Conservation (phyloP, 1,140 invertebrate species). For the Drosophila lowei region DNA sequence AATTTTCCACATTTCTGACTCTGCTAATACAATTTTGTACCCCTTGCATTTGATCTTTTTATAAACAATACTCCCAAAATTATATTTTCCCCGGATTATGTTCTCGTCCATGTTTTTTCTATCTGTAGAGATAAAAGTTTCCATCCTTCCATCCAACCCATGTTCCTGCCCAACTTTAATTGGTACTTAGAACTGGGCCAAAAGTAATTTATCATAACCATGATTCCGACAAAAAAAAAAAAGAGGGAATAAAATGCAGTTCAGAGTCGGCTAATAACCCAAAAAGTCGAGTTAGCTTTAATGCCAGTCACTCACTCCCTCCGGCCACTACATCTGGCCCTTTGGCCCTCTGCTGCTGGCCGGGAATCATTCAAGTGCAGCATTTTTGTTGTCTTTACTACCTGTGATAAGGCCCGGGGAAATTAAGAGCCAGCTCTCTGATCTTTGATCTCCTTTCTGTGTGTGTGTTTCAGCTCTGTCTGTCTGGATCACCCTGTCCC, state of each 20-base stretch:
- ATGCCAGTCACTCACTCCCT: slow-evolving; percentile 33
- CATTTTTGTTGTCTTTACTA: slow-evolving; percentile 67
- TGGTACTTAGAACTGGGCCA: slow-evolving; percentile 66
- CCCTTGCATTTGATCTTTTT: slow-evolving; percentile 11
- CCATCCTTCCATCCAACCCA: slow-evolving; percentile 19
- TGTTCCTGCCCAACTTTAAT: slow-evolving; percentile 59
- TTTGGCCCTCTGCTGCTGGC: neutral
- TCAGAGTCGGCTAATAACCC: slow-evolving; percentile 63
- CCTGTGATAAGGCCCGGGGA: slow-evolving; percentile 64
- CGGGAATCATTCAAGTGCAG: slow-evolving; percentile 71
- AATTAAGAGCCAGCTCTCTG: slow-evolving; percentile 56
- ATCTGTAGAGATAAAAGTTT: slow-evolving; percentile 34
- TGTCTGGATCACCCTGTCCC: slow-evolving; percentile 17
- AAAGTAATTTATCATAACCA: slow-evolving; percentile 69
- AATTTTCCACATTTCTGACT: slow-evolving; percentile 1
- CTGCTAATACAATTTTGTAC: slow-evolving; percentile 10
- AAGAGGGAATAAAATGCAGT: slow-evolving; percentile 34
- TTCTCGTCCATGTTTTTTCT: slow-evolving; percentile 28
- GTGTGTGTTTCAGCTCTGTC: slow-evolving; percentile 47
- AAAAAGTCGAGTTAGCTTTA: slow-evolving; percentile 33
- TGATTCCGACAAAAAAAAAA: slow-evolving; percentile 50
- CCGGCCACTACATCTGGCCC: neutral
- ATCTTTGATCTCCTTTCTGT: slow-evolving; percentile 65
- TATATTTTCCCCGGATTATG: slow-evolving; percentile 32
- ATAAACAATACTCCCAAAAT: slow-evolving; percentile 22